phyloP scores from a whole-genome alignment of 2,113 vertebrate genomes.

The Egretta garzetta region DNA sequence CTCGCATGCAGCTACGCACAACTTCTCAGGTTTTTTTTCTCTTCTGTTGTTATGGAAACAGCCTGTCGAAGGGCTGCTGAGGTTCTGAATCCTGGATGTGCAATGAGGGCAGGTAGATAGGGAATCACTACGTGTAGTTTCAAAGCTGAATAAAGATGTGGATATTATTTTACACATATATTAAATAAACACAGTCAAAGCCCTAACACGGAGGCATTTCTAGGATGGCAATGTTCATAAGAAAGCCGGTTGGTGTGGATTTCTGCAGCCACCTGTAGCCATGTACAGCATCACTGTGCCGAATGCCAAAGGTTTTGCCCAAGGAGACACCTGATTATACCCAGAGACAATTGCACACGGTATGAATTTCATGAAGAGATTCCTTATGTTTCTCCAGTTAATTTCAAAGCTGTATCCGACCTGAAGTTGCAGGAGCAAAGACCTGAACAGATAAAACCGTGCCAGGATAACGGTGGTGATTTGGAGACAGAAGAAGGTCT shows the following conservation, averaged over 20 bases:
- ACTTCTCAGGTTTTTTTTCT: background rate
- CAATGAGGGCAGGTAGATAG: background rate
- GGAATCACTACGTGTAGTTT: background rate
- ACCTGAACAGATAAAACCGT: accelerated
- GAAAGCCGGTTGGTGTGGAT: background rate
- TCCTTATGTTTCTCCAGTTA: background rate
- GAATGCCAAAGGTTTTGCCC: background rate
- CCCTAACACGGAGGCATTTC: background rate
- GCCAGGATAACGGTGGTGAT: background rate
- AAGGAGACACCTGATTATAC: background rate
- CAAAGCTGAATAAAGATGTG: background rate
- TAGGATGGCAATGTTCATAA: background rate
- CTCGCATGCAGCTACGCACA: background rate
- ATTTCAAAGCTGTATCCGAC: background rate
- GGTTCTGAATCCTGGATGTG: background rate
- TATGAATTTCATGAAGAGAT: background rate
- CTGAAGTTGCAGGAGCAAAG: background rate
- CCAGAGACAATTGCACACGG: background rate
- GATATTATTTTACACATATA: background rate
- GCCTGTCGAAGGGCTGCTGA: background rate
- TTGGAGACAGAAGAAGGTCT: background rate
- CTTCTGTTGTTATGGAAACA: slow-evolving; percentile 58
- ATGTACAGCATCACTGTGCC: background rate
- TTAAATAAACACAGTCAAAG: background rate
- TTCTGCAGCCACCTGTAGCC: background rate